phyloP scores from a whole-genome alignment of 2,888 invertebrate species.

The Acanthosepion esculentum region DNA sequence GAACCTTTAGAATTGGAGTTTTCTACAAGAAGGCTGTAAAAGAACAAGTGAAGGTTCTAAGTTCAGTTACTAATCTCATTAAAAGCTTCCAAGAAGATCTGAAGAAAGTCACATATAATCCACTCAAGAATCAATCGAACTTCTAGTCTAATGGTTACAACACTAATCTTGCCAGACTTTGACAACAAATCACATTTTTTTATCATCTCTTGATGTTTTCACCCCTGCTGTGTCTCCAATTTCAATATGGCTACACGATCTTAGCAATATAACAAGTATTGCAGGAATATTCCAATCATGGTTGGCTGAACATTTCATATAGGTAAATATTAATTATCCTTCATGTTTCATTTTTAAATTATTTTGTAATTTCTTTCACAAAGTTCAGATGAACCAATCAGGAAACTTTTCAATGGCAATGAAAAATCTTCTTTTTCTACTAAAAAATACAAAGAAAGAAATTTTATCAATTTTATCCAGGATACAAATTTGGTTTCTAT shows the following conservation, averaged over 20 bases:
- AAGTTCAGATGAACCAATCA: not conserved
- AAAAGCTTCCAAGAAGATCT: not conserved
- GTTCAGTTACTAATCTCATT: not conserved
- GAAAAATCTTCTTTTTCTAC: not conserved
- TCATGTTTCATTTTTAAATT: not conserved
- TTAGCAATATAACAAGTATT: not conserved
- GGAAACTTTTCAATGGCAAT: not conserved
- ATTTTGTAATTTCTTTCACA: not conserved
- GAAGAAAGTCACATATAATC: not conserved
- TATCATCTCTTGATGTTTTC: not conserved
- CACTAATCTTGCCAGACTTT: not conserved
- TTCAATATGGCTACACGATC: not conserved
- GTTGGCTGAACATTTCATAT: not conserved
- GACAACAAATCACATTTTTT: not conserved
- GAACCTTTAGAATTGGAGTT: not conserved
- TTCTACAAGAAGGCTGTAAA: not conserved
- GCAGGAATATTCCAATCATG: not conserved
- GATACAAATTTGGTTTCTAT: not conserved
- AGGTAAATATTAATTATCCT: not conserved
- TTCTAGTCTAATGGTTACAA: conserved; percentile 9
- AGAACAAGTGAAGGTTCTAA: not conserved
- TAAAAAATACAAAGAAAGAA: not conserved
- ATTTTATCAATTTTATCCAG: not conserved
- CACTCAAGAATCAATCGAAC: not conserved
- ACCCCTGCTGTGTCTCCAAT: not conserved